Evolutionary conservation across 2,797 vertebrate species (phyloP).

Genomic region (Lophius americanus): DNA sequence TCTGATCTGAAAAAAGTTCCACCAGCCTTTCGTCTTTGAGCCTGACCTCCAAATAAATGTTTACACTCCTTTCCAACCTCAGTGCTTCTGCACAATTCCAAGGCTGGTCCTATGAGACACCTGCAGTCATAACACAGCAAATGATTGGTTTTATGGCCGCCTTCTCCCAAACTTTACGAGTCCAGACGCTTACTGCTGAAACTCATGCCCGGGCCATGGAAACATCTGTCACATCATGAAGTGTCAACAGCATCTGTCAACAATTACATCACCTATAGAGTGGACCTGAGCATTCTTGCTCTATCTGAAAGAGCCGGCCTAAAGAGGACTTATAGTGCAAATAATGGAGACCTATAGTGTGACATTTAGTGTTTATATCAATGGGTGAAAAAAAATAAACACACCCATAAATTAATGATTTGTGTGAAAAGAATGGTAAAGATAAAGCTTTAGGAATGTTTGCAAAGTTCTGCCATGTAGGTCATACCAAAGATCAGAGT

Average conservation of each 20-base stretch:
- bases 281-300: slow-evolving; percentile 12
- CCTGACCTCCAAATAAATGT: not conserved
- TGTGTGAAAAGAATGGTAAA: too few species aligned
- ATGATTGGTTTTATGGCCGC: slow-evolving; percentile 41
- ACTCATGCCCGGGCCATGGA: slow-evolving; percentile 35
- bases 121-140: slow-evolving; percentile 32
- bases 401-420: too few species aligned
- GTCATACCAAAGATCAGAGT: slow-evolving; percentile 3
- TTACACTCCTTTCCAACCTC: not conserved
- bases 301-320: not conserved
- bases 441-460: too few species aligned
- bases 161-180: slow-evolving; percentile 42
- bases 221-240: slow-evolving; percentile 67
- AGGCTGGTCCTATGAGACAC: slow-evolving; percentile 22
- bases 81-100: slow-evolving; percentile 27
- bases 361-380: not conserved
- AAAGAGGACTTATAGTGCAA: too few species aligned
- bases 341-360: not conserved
- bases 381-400: too few species aligned
- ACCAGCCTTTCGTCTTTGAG: not conserved
- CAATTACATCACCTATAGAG: slow-evolving; percentile 38
- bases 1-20: not conserved
- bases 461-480: too few species aligned
- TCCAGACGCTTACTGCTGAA: slow-evolving; percentile 35
- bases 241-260: slow-evolving; percentile 40